Evolutionary conservation across 2,797 vertebrate species (phyloP).

Genomic region (Dallia pectoralis): DNA sequence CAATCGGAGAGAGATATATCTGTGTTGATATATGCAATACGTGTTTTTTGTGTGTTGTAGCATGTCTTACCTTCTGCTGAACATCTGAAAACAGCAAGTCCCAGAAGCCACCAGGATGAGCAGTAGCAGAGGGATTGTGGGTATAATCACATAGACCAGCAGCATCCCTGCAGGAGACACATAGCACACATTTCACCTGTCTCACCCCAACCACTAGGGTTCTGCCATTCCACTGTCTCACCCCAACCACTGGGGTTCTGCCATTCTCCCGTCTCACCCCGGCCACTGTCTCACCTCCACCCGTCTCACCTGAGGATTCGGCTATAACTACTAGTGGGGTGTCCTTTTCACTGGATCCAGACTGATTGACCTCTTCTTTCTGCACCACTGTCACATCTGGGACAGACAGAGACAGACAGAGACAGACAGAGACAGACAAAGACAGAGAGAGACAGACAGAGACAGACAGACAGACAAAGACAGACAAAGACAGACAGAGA

Average conservation of each 20-base stretch:
- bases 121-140: slow-evolving; percentile 90
- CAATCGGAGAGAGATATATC: not conserved
- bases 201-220: not conserved
- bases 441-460: slow-evolving; percentile 22
- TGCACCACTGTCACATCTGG: slow-evolving; percentile 73
- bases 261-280: not conserved
- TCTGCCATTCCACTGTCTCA: not conserved
- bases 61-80: slow-evolving; percentile 81
- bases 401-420: not conserved
- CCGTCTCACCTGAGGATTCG: slow-evolving; percentile 72
- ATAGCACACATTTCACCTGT: not conserved
- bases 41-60: not conserved
- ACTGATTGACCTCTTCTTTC: slow-evolving; percentile 67
- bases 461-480: not conserved
- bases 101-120: slow-evolving; percentile 94
- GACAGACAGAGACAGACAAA: slow-evolving; percentile 12
- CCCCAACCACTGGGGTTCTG: too few species aligned
- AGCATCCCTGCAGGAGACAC: slow-evolving; percentile 78
- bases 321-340: slow-evolving; percentile 78
- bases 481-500: slow-evolving; percentile 22
- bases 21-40: not conserved
- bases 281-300: not conserved
- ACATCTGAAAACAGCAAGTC: slow-evolving; percentile 92
- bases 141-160: slow-evolving; percentile 92
- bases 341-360: slow-evolving; percentile 70